These are phyloP conservation scores for Drosophila borealis DNA, from an alignment of 2,888 invertebrate genomes.

Conservation along the genomic window DNA sequence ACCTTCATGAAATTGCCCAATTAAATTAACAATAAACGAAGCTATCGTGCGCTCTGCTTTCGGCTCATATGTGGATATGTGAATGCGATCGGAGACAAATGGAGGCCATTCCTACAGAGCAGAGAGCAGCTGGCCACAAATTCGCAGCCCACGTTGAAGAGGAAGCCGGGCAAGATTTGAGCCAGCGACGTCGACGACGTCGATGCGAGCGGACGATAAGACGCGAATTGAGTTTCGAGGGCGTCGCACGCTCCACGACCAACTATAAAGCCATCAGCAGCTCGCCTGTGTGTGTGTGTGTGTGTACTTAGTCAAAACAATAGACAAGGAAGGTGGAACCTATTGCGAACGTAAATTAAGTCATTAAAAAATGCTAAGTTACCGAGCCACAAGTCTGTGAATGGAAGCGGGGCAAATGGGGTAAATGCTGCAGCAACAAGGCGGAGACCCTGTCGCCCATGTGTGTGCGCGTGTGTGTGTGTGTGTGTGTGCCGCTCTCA, in stretches of 20 bases:
- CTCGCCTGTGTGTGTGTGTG: slow-evolving; percentile 21
- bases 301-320: slow-evolving; percentile 79
- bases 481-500: slow-evolving; percentile 48
- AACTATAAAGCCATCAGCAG: slow-evolving; percentile 65
- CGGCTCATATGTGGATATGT: slow-evolving; percentile 45
- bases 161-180: slow-evolving; percentile 68
- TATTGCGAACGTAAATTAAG: slow-evolving; percentile 84
- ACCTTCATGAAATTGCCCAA: slow-evolving; percentile 77
- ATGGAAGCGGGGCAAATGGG: slow-evolving; percentile 14
- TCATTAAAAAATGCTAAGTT: slow-evolving; percentile 83
- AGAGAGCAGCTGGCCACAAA: slow-evolving; percentile 59
- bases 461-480: slow-evolving; percentile 23
- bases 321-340: slow-evolving; percentile 83
- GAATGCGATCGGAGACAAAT: slow-evolving; percentile 51
- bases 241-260: slow-evolving; percentile 74
- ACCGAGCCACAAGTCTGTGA: slow-evolving; percentile 34
- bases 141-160: slow-evolving; percentile 68
- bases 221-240: slow-evolving; percentile 72
- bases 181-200: slow-evolving; percentile 39
- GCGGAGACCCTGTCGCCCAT: slow-evolving; percentile 56
- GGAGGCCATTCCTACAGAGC: slow-evolving; percentile 55
- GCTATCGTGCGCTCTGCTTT: slow-evolving; percentile 45
- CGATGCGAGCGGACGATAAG: slow-evolving; percentile 70
- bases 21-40: slow-evolving; percentile 79
- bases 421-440: slow-evolving; percentile 39